Evolutionary conservation across 2,113 vertebrate genomes (phyloP), one percentile per base, ranked within the genome.

Genomic region (Anolis carolinensis): DNA sequence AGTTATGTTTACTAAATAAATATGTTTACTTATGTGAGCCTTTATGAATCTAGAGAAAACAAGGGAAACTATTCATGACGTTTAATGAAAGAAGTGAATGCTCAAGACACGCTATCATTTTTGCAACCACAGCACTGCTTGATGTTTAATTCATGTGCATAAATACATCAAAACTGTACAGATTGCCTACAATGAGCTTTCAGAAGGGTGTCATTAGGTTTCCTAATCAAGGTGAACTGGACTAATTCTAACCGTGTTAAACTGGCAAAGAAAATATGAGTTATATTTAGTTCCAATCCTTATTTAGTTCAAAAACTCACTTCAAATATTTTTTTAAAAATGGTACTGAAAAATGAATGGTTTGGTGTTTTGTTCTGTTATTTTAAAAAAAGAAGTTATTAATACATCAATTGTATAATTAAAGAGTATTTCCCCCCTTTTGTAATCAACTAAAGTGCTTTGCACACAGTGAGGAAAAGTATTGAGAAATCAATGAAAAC

Each of bases 261-360:
- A 1, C 23, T 34, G n/a, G 70, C 10, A 79, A 71, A 48, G 9
- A 59, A 55, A 5, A 52, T 68, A 32, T 75, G 70, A 7, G 5
- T 16, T 55, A 44, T 80, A 75, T 48, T 16, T 78, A 59, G 81
- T 55, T 88, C n/a, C 67, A 32, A 85, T 5, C 86, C 71, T 34
- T 84, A 75, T 4, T 86, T 44, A 44, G 39, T 44, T 44, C 39
- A 4, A 84, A 25, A 75, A 62, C 10, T 82, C 55, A 55, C 86
- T 18, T 86, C 91, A 93, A 95, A 7, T 76, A 81, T 44, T 44
- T 44, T 44, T 44, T 44, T 44, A 92, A 55, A 36, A 23, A 68
- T 27, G 90, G 90, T 77, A 82, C 62, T 89, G 39, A 55, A 74
- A 7, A 86, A 72, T 48, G 2, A 59, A 74, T 5, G 65, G 21